Conservation (phyloP, 2,888 invertebrate genomes). For the Eueremaeus valkanovi region DNA sequence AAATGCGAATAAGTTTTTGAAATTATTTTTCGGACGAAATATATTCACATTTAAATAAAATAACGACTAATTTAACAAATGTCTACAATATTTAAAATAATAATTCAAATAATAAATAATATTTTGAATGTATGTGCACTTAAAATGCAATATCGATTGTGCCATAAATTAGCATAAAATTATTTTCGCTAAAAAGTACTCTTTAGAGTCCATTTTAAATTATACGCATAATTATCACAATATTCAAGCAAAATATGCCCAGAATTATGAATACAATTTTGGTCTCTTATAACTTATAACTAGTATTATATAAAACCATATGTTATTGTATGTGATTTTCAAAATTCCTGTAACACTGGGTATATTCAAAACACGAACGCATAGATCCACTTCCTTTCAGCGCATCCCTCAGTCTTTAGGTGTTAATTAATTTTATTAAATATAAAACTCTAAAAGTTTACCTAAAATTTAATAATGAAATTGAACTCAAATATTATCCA, state of each 20-base stretch:
- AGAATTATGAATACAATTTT: no score
- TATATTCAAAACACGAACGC: no score
- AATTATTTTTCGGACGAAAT: not conserved
- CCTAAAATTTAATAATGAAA: not conserved
- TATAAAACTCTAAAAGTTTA: no score
- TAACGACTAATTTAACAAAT: not conserved
- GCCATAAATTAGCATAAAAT: not conserved
- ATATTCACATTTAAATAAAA: not conserved
- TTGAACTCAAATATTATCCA: not conserved
- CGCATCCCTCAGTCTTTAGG: no score
- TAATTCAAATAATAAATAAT: not conserved
- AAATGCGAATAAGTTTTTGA: no score
- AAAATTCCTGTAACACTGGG: no score
- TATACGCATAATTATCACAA: not conserved
- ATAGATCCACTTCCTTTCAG: no score
- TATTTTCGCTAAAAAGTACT: not conserved
- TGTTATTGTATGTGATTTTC: no score
- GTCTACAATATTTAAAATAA: not conserved
- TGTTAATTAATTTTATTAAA: no score
- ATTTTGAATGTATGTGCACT: not conserved
- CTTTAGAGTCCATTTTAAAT: not conserved
- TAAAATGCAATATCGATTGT: not conserved
- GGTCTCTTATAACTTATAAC: no score
- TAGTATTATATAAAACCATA: no score
- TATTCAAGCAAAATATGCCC: no score